A percentile compares a stretch with the other conserved stretches of the same genome.
Conservation (phyloP, 2,888 invertebrate genomes). For the Athalia rosae region DNA sequence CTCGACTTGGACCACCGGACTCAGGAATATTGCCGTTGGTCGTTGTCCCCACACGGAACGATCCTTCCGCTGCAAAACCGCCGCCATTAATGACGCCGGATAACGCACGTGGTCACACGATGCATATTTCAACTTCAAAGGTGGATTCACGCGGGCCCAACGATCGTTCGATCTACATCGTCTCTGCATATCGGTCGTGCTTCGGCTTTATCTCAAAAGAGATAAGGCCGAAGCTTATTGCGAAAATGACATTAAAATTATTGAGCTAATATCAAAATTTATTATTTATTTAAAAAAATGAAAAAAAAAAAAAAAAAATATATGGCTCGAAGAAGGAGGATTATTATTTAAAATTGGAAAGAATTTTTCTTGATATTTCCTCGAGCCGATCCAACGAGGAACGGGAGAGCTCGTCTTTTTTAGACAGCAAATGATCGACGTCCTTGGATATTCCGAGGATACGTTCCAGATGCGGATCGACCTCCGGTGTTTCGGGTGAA, state of each 20-base stretch:
- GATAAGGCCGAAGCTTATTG: too few species aligned
- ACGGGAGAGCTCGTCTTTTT: slow-evolving; percentile 52
- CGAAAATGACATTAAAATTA: too few species aligned
- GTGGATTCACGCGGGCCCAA: too few species aligned
- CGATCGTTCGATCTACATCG: too few species aligned
- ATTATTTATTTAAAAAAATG: background rate
- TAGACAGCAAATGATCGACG: slow-evolving; percentile 54
- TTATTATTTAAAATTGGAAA: slow-evolving; percentile 9
- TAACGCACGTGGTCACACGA: too few species aligned
- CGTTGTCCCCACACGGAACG: too few species aligned
- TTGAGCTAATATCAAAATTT: background rate
- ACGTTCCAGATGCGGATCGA: slow-evolving; percentile 53
- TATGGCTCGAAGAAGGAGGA: background rate
- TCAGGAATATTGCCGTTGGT: too few species aligned
- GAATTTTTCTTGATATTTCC: slow-evolving; percentile 14
- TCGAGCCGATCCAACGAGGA: slow-evolving; percentile 52
- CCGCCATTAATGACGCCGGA: too few species aligned
- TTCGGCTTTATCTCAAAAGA: background rate
- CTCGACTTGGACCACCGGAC: too few species aligned
- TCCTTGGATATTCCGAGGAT: slow-evolving; percentile 58
- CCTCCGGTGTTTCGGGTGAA: slow-evolving; percentile 7
- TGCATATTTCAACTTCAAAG: too few species aligned
- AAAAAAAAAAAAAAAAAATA: background rate
- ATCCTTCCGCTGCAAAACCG: too few species aligned
- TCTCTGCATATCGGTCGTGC: background rate